phyloP scores from a whole-genome alignment of 2,888 invertebrate species.

The Himalopsyche japonica region DNA sequence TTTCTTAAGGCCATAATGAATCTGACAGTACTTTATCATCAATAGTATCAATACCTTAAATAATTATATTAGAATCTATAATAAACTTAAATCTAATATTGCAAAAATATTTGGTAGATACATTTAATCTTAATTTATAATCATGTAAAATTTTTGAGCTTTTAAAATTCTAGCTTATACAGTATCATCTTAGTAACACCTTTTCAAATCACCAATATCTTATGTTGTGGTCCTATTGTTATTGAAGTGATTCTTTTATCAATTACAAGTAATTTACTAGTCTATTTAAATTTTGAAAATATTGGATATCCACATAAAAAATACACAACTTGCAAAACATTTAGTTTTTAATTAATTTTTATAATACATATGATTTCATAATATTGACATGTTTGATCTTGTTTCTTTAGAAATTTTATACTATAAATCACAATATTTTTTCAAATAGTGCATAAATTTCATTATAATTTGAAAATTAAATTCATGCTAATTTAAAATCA shows the following conservation, averaged over 20 bases:
- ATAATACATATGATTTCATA: neutral
- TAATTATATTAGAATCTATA: neutral
- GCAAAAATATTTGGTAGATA: constrained; percentile 32
- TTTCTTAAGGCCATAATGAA: too few species aligned
- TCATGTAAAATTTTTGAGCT: neutral
- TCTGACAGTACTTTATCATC: too few species aligned
- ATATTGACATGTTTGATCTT: neutral
- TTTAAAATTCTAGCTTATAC: neutral
- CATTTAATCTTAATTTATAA: constrained; percentile 4
- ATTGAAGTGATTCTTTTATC: neutral
- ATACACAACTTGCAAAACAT: neutral
- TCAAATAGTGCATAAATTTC: too few species aligned
- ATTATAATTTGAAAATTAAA: too few species aligned
- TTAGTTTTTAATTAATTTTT: neutral
- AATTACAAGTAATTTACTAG: too few species aligned
- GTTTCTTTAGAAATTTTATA: too few species aligned
- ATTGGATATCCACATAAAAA: neutral
- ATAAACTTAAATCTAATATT: constrained; percentile 32
- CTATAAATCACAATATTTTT: too few species aligned
- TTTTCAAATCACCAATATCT: neutral
- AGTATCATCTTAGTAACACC: neutral
- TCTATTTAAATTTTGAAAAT: neutral
- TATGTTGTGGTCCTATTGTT: neutral
- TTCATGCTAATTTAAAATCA: too few species aligned
- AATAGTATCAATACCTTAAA: too few species aligned